phyloP scores from a whole-genome alignment of 2,888 invertebrate genomes.

The Rotaria magnacalcarata region DNA sequence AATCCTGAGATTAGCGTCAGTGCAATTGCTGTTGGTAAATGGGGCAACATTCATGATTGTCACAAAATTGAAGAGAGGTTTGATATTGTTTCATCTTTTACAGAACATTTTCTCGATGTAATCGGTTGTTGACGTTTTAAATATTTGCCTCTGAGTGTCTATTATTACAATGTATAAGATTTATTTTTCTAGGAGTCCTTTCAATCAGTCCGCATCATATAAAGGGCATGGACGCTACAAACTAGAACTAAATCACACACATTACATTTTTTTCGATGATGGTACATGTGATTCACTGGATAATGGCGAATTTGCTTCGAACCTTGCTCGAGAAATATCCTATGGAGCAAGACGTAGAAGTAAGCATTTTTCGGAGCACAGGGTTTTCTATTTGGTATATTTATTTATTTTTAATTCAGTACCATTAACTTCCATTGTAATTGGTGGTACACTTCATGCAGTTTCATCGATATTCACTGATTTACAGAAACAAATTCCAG shows the following conservation, averaged over 20 bases:
- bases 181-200: background rate
- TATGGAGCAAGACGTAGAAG: background rate
- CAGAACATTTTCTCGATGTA: background rate
- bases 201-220: background rate
- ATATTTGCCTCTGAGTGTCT: background rate
- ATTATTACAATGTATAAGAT: too few species aligned
- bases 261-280: background rate
- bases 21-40: conserved; percentile 9
- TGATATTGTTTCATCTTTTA: background rate
- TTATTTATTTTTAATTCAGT: background rate
- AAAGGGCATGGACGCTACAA: background rate
- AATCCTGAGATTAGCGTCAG: background rate
- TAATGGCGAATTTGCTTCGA: background rate
- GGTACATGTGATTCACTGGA: background rate
- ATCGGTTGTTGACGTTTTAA: background rate
- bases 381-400: background rate
- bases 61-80: background rate
- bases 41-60: background rate
- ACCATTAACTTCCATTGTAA: background rate
- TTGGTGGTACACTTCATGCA: background rate
- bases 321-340: background rate
- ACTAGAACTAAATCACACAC: background rate
- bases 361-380: background rate
- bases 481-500: background rate
- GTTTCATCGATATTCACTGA: background rate